These are phyloP conservation scores for Anarsia innoxiella DNA, from an alignment of 2,888 invertebrate genomes.

Conservation along the genomic window DNA sequence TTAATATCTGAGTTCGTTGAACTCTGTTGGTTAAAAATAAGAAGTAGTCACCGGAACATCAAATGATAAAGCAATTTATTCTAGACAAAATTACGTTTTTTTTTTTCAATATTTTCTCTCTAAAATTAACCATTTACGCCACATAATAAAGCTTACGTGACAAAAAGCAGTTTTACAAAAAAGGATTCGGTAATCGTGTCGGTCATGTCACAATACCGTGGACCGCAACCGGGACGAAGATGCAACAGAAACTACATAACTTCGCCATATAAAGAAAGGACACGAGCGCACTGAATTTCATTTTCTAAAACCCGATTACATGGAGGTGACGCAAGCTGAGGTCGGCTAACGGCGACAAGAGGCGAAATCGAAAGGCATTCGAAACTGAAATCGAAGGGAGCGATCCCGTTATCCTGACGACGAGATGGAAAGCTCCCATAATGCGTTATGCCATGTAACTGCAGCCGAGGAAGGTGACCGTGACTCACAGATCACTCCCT, in stretches of 20 bases:
- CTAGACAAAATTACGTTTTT: too few relatives aligned
- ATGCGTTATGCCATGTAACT: too few relatives aligned
- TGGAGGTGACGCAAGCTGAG: constrained; percentile 57
- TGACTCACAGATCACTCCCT: too few relatives aligned
- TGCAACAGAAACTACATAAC: constrained; percentile 52
- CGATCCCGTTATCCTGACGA: constrained; percentile 67
- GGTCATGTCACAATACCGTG: constrained; percentile 23
- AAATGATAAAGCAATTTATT: too few relatives aligned
- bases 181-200: constrained; percentile 18
- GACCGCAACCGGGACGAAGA: constrained; percentile 32
- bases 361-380: constrained; percentile 68
- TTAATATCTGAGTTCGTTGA: too few relatives aligned
- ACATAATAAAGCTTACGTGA: constrained; percentile 26
- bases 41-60: too few relatives aligned
- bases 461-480: too few relatives aligned
- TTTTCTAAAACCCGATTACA: constrained; percentile 72
- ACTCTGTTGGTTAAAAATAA: too few relatives aligned
- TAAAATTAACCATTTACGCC: too few relatives aligned
- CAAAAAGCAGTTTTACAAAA: constrained; percentile 24
- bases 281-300: constrained; percentile 64
- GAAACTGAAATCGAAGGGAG: constrained; percentile 70
- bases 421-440: constrained; percentile 70
- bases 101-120: too few relatives aligned
- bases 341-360: constrained; percentile 56
- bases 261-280: constrained; percentile 61